Conservation (phyloP, 2,797 vertebrate species). For the Platyrinchus mystaceus region DNA sequence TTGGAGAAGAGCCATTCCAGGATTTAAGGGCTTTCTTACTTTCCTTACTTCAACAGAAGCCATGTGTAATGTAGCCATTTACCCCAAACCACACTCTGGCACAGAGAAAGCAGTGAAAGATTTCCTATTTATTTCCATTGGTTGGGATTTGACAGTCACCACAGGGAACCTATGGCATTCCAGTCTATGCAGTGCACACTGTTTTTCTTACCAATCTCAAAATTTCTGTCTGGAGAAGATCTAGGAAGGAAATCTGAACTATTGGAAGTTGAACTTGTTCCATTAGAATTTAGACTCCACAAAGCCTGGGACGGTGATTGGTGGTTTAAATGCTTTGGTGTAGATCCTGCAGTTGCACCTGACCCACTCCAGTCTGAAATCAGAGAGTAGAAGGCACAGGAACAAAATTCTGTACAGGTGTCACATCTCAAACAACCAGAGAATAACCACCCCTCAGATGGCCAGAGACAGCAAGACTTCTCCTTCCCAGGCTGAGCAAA, state of each 20-base stretch:
- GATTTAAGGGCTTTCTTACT: background rate
- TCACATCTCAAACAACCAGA: background rate
- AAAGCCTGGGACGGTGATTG: constrained; percentile 55
- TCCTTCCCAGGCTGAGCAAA: background rate
- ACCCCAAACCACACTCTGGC: background rate
- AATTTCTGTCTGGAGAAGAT: background rate
- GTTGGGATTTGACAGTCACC: background rate
- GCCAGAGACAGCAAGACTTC: background rate
- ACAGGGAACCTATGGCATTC: background rate
- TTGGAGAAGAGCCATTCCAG: background rate
- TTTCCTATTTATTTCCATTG: background rate
- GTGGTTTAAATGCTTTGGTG: constrained; percentile 55
- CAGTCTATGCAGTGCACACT: background rate
- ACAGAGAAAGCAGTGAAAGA: background rate
- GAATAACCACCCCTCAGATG: background rate
- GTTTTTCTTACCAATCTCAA: constrained; percentile 49
- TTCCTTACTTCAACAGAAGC: background rate
- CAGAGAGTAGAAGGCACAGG: background rate
- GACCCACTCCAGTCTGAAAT: constrained; percentile 81
- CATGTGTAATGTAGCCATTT: background rate
- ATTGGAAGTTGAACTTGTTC: constrained; percentile 72
- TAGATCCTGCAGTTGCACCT: constrained; percentile 36
- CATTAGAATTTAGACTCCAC: constrained; percentile 59
- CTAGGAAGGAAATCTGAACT: constrained; percentile 18
- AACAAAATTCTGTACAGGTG: background rate